Base-by-base conservation (phyloP, 2,113 vertebrate genomes). In the Atrichornis clamosus region DNA sequence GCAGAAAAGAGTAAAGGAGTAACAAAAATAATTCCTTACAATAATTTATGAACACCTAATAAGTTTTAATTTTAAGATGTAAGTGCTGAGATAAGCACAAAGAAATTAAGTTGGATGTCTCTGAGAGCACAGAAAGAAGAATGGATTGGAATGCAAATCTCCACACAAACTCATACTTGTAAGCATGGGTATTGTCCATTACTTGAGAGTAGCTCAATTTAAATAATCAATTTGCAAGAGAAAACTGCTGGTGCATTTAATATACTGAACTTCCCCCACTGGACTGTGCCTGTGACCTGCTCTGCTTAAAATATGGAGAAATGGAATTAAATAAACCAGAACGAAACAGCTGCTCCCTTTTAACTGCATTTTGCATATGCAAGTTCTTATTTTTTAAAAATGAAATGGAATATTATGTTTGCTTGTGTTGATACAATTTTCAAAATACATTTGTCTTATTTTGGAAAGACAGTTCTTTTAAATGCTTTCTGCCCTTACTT, bases 161-260 rank as follows among this genome's bases (percentile, higher is more conserved):
- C 63, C 81, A 80, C 85, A 88, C 83, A 88, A 96, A 93, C 89
- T 94, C 83, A 76, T 94, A 96, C 84, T 94, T 92, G 96, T 90
- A 92, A 93, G 93, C 69, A 9, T 0, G 46, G 56, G 76, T 82
- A 89, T 93, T 96, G 94, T 93, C 94, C 95, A 95, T 97, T 96
- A 95, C 87, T 94, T 91, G 90, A 86, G 77, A 96, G 95, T 85
- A 89, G 94, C 94, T 96, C 83, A 87, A 97, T 96, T 96, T 97
- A 95, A 96, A 96, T 96, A 96, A 96, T 97, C 93, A 97, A 95
- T 97, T 96, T 95, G 93, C 80, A 94, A 95, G 95, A 95, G 95
- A 96, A 97, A 96, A 96, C 96, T 97, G 90, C 90, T 94, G 88
- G 96, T 93, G 95, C 93, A 94, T 94, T 97, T 96, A 96, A 97